Evolutionary conservation across 2,797 vertebrate species (phyloP).

Genomic region (Moxostoma hubbsi): DNA sequence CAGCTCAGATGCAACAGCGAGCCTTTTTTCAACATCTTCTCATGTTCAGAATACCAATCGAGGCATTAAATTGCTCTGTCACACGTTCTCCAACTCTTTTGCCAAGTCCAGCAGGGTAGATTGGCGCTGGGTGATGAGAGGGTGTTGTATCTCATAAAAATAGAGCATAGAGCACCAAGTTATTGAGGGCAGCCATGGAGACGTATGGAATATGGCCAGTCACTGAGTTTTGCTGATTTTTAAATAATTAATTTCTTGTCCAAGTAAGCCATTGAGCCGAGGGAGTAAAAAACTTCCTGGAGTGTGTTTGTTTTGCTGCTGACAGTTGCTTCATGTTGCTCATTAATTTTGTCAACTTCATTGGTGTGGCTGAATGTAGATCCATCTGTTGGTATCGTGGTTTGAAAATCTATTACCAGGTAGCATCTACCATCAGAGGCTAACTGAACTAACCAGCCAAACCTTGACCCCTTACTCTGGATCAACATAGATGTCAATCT

Average conservation of each 20-base stretch:
- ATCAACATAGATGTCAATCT: too few species aligned
- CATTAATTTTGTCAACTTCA: slow-evolving; percentile 20
- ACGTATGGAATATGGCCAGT: slow-evolving; percentile 34
- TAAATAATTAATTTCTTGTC: slow-evolving; percentile 40
- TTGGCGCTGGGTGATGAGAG: slow-evolving; percentile 41
- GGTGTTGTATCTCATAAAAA: slow-evolving; percentile 23
- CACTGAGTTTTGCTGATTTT: slow-evolving; percentile 35
- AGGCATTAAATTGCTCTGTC: slow-evolving; percentile 63
- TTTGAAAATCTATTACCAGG: too few species aligned
- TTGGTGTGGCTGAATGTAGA: slow-evolving; percentile 14
- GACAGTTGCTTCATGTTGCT: background rate
- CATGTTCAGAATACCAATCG: slow-evolving; percentile 58
- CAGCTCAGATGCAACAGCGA: slow-evolving; percentile 40
- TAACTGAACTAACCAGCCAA: too few species aligned
- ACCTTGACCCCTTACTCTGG: too few species aligned
- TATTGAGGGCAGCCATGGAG: slow-evolving; percentile 37
- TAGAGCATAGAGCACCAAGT: slow-evolving; percentile 4
- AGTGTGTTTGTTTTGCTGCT: slow-evolving; percentile 34
- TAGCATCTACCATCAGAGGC: too few species aligned
- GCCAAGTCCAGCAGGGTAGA: slow-evolving; percentile 63
- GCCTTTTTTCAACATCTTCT: slow-evolving; percentile 57
- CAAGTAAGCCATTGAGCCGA: slow-evolving; percentile 15
- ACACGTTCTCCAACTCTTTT: slow-evolving; percentile 55
- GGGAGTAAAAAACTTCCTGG: slow-evolving; percentile 41
- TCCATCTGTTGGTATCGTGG: background rate